A percentile compares a stretch with the other conserved stretches of the same genome.
Evolutionary conservation across 2,888 invertebrate species (phyloP).

Genomic region (Epistrophella euchroma): DNA sequence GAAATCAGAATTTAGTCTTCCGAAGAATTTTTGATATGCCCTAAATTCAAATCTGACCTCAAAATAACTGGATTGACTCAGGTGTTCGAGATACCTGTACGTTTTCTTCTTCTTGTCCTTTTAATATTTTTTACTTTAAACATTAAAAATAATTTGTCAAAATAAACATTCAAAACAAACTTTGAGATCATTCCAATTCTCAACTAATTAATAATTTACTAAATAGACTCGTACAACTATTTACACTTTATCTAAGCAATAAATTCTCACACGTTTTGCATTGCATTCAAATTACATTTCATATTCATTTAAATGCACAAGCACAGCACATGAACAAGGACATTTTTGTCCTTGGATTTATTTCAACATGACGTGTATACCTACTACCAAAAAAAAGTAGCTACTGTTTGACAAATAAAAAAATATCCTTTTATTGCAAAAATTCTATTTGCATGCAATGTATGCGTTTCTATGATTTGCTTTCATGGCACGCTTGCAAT

Average conservation of each 20-base stretch:
- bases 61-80: too few species aligned
- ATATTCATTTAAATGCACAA: not conserved
- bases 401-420: not conserved
- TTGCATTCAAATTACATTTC: not conserved
- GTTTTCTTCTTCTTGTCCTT: too few species aligned
- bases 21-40: too few species aligned
- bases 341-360: not conserved
- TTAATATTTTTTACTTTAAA: too few species aligned
- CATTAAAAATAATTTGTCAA: too few species aligned
- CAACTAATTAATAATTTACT: too few species aligned
- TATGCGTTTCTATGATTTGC: not conserved
- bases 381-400: not conserved
- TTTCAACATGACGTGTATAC: not conserved
- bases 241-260: not conserved
- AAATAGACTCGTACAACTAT: not conserved
- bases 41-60: too few species aligned
- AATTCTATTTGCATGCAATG: not conserved
- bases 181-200: too few species aligned
- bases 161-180: too few species aligned
- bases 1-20: too few species aligned
- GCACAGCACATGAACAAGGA: not conserved
- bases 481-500: conserved; percentile 5
- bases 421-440: conserved; percentile 12
- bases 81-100: too few species aligned
- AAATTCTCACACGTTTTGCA: not conserved